A percentile compares a stretch with the other conserved stretches of the same genome.
Conservation (phyloP, 2,888 invertebrate species). For the Micoletzkya japonica region DNA sequence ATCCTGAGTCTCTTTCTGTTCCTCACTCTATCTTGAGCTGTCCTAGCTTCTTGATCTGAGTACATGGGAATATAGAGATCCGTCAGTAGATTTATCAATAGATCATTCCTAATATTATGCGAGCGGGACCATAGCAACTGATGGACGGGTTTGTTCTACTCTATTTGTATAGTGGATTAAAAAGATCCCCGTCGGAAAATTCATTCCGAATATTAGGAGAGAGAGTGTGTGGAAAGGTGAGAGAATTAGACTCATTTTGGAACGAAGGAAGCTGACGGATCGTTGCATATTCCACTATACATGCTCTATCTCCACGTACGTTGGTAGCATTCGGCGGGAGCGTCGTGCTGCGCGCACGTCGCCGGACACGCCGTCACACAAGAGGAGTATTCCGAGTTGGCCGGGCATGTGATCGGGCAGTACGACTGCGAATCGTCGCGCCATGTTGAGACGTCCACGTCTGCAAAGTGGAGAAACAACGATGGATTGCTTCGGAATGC, state of each 20-base stretch:
- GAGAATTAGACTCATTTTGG: no score
- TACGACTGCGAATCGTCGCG: background rate
- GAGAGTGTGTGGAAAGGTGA: no score
- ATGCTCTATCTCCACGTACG: conserved; percentile 28
- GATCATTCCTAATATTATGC: no score
- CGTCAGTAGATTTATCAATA: no score
- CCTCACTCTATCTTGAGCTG: no score
- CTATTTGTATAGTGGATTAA: background rate
- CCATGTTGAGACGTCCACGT: conserved; percentile 12
- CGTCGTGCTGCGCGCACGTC: conserved; percentile 43
- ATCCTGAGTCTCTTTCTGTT: no score
- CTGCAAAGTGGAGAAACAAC: background rate
- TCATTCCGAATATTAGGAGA: no score
- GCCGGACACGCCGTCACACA: conserved; percentile 50
- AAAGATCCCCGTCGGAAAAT: no score
- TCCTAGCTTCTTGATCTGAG: no score
- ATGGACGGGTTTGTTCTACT: background rate
- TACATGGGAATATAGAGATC: no score
- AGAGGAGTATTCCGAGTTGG: background rate
- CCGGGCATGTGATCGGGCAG: conserved; percentile 4
- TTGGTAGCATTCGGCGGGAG: conserved; percentile 32
- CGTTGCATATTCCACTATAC: background rate
- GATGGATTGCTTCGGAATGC: background rate
- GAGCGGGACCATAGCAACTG: no score
- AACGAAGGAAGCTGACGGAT: no score